These are phyloP conservation scores for Bombus cullumanus DNA, from an alignment of 1,140 invertebrate species.

Conservation along the genomic window DNA sequence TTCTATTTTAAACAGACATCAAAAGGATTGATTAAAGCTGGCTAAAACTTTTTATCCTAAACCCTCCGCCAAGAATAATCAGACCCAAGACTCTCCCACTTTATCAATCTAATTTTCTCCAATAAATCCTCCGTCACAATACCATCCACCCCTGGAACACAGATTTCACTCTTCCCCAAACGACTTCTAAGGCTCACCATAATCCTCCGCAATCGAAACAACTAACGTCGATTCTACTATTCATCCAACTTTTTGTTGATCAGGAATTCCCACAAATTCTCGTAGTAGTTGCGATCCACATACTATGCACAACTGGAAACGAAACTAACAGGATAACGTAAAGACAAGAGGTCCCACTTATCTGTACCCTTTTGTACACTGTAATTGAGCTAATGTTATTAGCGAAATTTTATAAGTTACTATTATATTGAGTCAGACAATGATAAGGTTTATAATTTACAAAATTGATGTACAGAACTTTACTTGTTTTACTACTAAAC, in stretches of 20 bases:
- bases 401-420: no score
- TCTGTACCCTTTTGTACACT: no score
- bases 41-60: not conserved
- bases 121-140: conserved; percentile 18
- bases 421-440: no score
- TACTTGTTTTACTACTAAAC: no score
- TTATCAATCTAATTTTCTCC: conserved; percentile 31
- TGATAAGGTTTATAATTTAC: no score
- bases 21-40: not conserved
- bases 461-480: no score
- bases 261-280: not conserved
- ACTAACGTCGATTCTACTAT: no score
- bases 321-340: no score
- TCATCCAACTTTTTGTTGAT: not conserved
- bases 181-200: not conserved
- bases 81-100: not conserved
- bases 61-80: conserved; percentile 1
- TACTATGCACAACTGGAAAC: no score
- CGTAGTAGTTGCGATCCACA: not conserved
- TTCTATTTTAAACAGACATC: not conserved
- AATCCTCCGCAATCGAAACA: not conserved
- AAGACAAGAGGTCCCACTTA: no score
- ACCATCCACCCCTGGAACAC: not conserved
- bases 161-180: not conserved
- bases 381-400: no score